Conservation (phyloP, 2,797 vertebrate genomes). For the Notoglanidium macrostoma region DNA sequence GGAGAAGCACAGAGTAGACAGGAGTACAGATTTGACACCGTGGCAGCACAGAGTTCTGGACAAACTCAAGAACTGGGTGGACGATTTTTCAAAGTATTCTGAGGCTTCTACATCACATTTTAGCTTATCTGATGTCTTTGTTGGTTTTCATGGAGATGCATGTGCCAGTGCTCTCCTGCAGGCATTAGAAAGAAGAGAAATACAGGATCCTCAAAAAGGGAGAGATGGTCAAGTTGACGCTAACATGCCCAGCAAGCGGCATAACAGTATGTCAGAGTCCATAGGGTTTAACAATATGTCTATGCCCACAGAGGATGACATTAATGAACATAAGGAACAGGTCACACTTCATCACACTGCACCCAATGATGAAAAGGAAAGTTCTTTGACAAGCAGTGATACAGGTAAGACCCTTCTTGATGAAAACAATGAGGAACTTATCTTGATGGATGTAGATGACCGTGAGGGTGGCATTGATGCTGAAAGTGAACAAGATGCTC, state of each 20-base stretch:
- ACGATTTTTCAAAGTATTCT: slow-evolving; percentile 56
- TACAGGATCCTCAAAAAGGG: slow-evolving; percentile 16
- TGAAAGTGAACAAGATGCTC: slow-evolving; percentile 11
- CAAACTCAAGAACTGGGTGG: slow-evolving; percentile 72
- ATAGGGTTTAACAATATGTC: neutral
- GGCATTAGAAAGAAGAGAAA: slow-evolving; percentile 58
- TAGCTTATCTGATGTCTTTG: slow-evolving; percentile 69
- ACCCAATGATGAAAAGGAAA: neutral
- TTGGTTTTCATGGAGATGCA: slow-evolving; percentile 76
- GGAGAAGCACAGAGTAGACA: slow-evolving; percentile 79
- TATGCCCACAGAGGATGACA: slow-evolving; percentile 1
- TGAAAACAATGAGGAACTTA: slow-evolving; percentile 36
- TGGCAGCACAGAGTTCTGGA: slow-evolving; percentile 67
- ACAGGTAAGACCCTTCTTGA: slow-evolving; percentile 25
- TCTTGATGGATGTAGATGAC: slow-evolving; percentile 40
- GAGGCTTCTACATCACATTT: slow-evolving; percentile 52
- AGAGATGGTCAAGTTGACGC: slow-evolving; percentile 12
- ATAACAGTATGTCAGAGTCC: neutral
- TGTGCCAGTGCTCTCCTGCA: slow-evolving; percentile 75
- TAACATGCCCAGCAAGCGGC: neutral
- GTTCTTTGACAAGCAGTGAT: neutral
- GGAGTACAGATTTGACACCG: slow-evolving; percentile 72
- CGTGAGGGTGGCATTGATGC: slow-evolving; percentile 21
- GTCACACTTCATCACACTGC: slow-evolving; percentile 41
- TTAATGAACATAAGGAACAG: slow-evolving; percentile 39